Evolutionary conservation across 1,140 invertebrate genomes (phyloP).

Genomic region (Drosophila orena): DNA sequence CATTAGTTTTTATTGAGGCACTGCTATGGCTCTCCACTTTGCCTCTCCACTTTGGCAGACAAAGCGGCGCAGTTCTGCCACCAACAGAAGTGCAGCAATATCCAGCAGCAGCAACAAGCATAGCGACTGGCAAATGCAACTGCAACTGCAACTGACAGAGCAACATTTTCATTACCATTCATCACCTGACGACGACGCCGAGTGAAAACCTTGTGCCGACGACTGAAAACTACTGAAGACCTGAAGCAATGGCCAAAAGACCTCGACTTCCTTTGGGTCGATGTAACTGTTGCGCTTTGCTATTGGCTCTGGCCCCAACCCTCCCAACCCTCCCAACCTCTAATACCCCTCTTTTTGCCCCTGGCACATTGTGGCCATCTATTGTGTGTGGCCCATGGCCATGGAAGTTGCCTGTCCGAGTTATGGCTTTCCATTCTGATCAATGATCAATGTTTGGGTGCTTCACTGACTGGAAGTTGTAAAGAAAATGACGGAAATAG

Average conservation of each 20-base stretch:
- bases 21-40: slow-evolving; percentile 51
- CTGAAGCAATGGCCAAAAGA: slow-evolving; percentile 38
- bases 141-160: slow-evolving; percentile 70
- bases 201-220: slow-evolving; percentile 74
- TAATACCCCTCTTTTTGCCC: neutral
- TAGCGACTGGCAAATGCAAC: neutral
- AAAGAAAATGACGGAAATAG: neutral
- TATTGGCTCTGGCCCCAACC: slow-evolving; percentile 6
- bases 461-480: slow-evolving; percentile 21
- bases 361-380: slow-evolving; percentile 12
- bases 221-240: slow-evolving; percentile 38
- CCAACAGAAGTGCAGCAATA: slow-evolving; percentile 7
- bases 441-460: slow-evolving; percentile 44
- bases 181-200: slow-evolving; percentile 67
- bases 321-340: neutral
- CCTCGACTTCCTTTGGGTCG: slow-evolving; percentile 82
- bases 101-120: slow-evolving; percentile 21
- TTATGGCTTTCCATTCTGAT: slow-evolving; percentile 54
- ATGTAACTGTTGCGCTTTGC: slow-evolving; percentile 49
- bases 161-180: slow-evolving; percentile 83
- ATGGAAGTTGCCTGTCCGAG: slow-evolving; percentile 66
- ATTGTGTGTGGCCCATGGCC: slow-evolving; percentile 59
- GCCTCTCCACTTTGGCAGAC: slow-evolving; percentile 59
- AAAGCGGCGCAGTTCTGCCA: slow-evolving; percentile 60
- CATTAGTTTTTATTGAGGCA: slow-evolving; percentile 82